Evolutionary conservation across 2,113 vertebrate genomes (phyloP).

Genomic region (Athene noctua): DNA sequence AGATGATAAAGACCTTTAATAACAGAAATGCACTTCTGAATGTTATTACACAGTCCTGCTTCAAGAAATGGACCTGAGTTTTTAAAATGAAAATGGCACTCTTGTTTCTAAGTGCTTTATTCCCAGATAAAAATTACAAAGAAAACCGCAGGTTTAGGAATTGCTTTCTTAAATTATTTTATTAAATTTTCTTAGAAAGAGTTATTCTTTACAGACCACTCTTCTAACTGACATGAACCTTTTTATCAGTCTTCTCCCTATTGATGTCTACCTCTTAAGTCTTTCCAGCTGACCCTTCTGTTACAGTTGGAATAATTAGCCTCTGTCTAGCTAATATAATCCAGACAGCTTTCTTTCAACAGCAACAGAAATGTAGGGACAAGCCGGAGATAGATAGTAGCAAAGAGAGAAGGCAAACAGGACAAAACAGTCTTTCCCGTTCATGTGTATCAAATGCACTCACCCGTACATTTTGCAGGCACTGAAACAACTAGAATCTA

Average conservation of each 20-base stretch:
- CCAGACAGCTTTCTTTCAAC: background rate
- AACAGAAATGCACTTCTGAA: background rate
- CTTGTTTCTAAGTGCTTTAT: background rate
- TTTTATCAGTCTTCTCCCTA: background rate
- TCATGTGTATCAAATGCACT: background rate
- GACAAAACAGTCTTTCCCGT: background rate
- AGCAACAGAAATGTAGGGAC: background rate
- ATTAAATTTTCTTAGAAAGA: too few species aligned
- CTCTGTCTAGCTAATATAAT: background rate
- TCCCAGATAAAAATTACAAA: background rate
- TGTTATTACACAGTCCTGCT: background rate
- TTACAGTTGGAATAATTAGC: background rate
- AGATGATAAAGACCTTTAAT: background rate
- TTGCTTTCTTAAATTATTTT: background rate
- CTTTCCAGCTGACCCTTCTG: background rate
- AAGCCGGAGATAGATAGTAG: background rate
- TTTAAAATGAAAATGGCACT: background rate
- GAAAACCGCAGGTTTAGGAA: background rate
- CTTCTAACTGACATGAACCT: background rate
- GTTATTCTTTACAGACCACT: background rate
- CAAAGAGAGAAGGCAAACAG: background rate
- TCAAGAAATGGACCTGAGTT: background rate
- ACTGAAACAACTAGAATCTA: background rate
- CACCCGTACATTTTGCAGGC: background rate
- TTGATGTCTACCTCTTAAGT: background rate